Conservation (phyloP, 2,113 vertebrate genomes). For the Cavia aperea region DNA sequence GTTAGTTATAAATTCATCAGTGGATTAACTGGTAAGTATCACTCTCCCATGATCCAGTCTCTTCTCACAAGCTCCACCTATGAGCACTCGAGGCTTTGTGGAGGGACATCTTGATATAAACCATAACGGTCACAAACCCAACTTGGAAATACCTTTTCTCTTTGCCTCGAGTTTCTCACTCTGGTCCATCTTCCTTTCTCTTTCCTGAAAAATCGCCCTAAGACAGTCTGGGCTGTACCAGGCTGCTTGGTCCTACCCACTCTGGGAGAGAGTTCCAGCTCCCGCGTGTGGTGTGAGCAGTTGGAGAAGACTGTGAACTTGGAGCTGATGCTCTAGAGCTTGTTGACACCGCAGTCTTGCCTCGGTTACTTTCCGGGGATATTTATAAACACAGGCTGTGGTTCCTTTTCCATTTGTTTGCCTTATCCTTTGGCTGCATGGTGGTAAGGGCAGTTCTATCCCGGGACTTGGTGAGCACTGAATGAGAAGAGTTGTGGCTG, state of each 20-base stretch:
- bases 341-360: neutral
- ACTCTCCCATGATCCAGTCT: neutral
- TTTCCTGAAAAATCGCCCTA: neutral
- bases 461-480: neutral
- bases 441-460: neutral
- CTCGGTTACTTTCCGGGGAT: neutral
- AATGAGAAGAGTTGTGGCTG: accelerated
- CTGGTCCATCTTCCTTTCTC: accelerated
- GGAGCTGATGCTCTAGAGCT: neutral
- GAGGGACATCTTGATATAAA: neutral
- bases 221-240: accelerated
- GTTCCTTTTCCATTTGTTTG: neutral
- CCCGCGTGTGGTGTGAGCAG: neutral
- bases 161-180: neutral
- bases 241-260: neutral
- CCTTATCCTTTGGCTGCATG: neutral
- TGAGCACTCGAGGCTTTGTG: neutral
- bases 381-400: neutral
- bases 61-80: neutral
- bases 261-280: neutral
- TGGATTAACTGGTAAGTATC: neutral
- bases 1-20: neutral
- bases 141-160: neutral
- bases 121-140: neutral
- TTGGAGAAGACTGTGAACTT: neutral